Evolutionary conservation across 2,113 vertebrate genomes (phyloP).

Genomic region (Eonycteris spelaea): DNA sequence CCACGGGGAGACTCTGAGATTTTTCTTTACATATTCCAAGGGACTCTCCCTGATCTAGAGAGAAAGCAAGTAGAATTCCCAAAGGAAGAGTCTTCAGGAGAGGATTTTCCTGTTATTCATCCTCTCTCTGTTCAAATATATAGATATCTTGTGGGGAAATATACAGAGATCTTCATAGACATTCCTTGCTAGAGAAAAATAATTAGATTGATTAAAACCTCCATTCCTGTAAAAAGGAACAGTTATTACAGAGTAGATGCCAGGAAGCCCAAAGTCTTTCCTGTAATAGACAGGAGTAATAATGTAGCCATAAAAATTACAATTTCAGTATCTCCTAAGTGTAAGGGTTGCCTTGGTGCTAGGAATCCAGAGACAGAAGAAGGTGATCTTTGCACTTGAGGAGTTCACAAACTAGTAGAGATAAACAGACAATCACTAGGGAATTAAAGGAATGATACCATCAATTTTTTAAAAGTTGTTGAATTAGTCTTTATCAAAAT

Average conservation of each 20-base stretch:
- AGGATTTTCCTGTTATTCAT: neutral
- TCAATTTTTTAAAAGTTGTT: neutral
- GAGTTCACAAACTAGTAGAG: neutral
- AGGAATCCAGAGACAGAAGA: neutral
- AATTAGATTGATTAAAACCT: neutral
- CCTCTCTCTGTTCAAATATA: neutral
- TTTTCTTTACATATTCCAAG: constrained; percentile 7
- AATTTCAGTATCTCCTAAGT: neutral
- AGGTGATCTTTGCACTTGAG: neutral
- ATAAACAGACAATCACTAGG: neutral
- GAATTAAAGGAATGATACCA: neutral
- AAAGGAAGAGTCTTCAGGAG: neutral
- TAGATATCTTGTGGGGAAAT: neutral
- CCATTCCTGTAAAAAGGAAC: neutral
- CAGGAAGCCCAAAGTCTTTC: neutral
- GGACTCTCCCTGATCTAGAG: neutral
- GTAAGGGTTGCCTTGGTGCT: neutral
- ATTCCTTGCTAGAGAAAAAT: constrained; percentile 34
- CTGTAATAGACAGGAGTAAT: neutral
- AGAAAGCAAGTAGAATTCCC: neutral
- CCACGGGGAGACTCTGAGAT: neutral
- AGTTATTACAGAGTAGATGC: neutral
- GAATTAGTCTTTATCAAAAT: neutral
- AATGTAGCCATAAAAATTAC: neutral
- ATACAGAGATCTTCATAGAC: neutral